These are phyloP conservation scores for Sebastes nivosus DNA, from an alignment of 2,797 vertebrate genomes.

Conservation along the genomic window DNA sequence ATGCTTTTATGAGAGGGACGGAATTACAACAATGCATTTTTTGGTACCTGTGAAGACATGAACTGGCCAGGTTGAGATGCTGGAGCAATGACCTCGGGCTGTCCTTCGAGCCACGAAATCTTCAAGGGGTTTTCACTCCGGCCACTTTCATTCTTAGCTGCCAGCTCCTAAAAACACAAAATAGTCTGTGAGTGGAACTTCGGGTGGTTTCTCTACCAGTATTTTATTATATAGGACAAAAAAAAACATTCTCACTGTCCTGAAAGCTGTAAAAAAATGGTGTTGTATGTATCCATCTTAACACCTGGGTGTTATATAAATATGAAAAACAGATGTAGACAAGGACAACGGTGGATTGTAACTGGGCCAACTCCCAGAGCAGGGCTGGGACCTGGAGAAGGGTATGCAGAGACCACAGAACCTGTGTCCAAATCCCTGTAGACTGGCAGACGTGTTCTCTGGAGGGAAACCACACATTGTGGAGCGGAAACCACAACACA, in stretches of 20 bases:
- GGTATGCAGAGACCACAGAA: constrained; percentile 52
- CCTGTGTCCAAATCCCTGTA: constrained; percentile 46
- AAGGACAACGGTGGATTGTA: constrained; percentile 41
- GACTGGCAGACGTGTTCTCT: constrained; percentile 60
- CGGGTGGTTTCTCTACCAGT: neutral
- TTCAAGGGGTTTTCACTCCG: constrained; percentile 90
- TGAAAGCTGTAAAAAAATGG: neutral
- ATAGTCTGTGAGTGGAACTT: constrained; percentile 1
- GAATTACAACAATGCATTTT: constrained; percentile 23
- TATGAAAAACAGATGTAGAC: constrained; percentile 41
- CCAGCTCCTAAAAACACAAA: constrained; percentile 87
- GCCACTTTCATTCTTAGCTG: constrained; percentile 91
- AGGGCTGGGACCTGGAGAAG: constrained; percentile 31
- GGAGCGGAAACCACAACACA: constrained; percentile 63
- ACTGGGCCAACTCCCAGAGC: constrained; percentile 22
- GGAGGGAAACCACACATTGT: constrained; percentile 63
- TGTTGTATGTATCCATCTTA: neutral
- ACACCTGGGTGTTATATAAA: constrained; percentile 2
- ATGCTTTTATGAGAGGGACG: constrained; percentile 19
- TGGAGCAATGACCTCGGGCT: constrained; percentile 73
- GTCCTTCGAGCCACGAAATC: constrained; percentile 93
- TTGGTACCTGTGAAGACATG: constrained; percentile 82
- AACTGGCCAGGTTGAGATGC: constrained; percentile 61
- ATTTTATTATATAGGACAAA: neutral
- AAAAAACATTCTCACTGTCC: neutral